These are phyloP conservation scores for Leucophora obtusa DNA, from an alignment of 2,888 invertebrate species.

Conservation along the genomic window DNA sequence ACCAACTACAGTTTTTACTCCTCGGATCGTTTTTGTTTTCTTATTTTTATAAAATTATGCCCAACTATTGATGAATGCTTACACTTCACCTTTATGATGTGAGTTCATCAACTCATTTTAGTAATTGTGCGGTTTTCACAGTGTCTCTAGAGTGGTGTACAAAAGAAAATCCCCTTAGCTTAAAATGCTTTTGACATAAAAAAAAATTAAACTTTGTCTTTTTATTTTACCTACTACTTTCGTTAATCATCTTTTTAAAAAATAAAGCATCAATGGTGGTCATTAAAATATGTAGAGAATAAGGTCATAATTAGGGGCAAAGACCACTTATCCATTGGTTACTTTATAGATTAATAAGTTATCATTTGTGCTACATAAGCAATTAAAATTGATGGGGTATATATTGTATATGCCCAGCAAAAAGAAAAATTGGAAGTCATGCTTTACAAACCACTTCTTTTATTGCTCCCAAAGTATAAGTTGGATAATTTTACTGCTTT, in stretches of 20 bases:
- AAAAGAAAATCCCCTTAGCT: background rate
- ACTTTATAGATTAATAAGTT: no score
- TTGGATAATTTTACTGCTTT: no score
- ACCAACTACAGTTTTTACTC: background rate
- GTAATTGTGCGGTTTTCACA: conserved; percentile 41
- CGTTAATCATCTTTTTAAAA: background rate
- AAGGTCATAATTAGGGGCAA: conserved; percentile 37
- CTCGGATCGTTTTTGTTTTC: background rate
- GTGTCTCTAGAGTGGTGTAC: background rate
- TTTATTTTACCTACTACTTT: conserved; percentile 7
- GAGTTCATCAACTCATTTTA: conserved; percentile 35
- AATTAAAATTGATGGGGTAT: no score
- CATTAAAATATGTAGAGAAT: conserved; percentile 32
- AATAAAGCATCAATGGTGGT: conserved; percentile 9
- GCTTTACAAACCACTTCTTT: no score
- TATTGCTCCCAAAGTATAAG: no score
- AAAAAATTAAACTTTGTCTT: conserved; percentile 27
- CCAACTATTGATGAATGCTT: conserved; percentile 44
- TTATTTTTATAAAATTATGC: conserved; percentile 23
- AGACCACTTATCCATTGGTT: background rate
- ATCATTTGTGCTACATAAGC: no score
- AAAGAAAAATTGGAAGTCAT: no score
- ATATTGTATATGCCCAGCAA: no score
- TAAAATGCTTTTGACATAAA: conserved; percentile 35
- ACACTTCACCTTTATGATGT: conserved; percentile 24